phyloP scores from a whole-genome alignment of 2,888 invertebrate genomes.

The Stenichneumon culpator region DNA sequence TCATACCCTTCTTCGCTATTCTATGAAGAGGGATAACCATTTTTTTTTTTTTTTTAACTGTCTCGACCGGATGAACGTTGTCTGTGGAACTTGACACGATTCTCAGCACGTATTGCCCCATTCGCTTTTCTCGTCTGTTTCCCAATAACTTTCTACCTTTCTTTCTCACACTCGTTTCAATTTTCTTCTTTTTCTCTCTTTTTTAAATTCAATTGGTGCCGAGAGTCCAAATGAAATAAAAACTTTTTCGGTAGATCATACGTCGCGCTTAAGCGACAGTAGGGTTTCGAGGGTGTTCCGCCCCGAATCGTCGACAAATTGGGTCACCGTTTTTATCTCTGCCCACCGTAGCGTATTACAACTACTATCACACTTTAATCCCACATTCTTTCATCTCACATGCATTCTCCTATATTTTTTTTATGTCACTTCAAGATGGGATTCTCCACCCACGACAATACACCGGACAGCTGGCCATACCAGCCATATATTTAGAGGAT shows the following conservation, averaged over 20 bases:
- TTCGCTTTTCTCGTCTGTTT: neutral
- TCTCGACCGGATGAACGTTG: neutral
- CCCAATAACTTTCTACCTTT: neutral
- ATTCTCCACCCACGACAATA: neutral
- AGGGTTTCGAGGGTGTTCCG: constrained; percentile 20
- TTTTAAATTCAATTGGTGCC: constrained; percentile 31
- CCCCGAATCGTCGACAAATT: constrained; percentile 19
- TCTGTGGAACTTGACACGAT: constrained; percentile 27
- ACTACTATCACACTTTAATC: constrained; percentile 3
- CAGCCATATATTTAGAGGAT: no score
- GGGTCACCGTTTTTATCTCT: constrained; percentile 33
- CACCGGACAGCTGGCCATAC: neutral
- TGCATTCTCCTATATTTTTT: neutral
- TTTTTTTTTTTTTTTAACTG: neutral
- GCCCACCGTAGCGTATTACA: constrained; percentile 3
- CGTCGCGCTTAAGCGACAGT: constrained; percentile 11
- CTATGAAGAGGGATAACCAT: no score
- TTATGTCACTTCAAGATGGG: neutral
- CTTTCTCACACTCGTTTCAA: constrained; percentile 6
- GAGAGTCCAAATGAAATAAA: constrained; percentile 40
- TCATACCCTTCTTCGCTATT: neutral
- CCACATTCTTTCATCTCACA: neutral
- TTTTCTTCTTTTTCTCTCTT: neutral
- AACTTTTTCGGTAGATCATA: constrained; percentile 50
- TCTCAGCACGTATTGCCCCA: constrained; percentile 25